Evolutionary conservation across 1,140 invertebrate genomes (phyloP).

Genomic region (Plectus sambesii): DNA sequence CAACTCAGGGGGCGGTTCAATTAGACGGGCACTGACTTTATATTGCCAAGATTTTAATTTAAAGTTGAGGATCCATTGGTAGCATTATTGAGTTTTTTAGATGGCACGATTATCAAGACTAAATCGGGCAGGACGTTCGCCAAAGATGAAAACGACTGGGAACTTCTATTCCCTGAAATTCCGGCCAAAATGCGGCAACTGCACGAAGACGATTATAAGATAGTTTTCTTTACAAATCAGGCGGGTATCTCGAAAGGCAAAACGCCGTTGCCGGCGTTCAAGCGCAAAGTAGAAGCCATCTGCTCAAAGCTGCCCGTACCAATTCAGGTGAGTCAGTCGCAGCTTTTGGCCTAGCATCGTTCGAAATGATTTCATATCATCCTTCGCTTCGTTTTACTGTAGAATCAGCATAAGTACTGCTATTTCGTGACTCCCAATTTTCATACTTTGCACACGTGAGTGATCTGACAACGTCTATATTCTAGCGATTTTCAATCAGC

Average conservation of each 20-base stretch:
- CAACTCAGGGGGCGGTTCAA: no score
- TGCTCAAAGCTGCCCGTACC: slow-evolving; percentile 64
- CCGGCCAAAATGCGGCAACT: slow-evolving; percentile 55
- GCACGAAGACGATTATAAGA: slow-evolving; percentile 62
- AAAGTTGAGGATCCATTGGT: no score
- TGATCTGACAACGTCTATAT: not conserved
- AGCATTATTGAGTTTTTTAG: slow-evolving; percentile 50
- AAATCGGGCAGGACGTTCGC: slow-evolving; percentile 79
- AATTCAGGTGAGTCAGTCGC: slow-evolving; percentile 56
- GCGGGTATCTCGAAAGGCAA: slow-evolving; percentile 49
- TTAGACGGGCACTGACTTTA: no score
- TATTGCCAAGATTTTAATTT: no score
- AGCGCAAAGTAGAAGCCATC: slow-evolving; percentile 63
- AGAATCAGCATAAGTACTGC: not conserved
- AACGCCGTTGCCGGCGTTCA: slow-evolving; percentile 60
- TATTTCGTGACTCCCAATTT: not conserved
- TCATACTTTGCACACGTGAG: not conserved
- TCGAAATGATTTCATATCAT: not conserved
- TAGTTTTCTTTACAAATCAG: slow-evolving; percentile 88
- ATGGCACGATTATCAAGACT: slow-evolving; percentile 83
- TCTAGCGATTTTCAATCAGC: no score
- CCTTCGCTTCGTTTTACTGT: not conserved
- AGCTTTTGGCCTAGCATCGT: not conserved
- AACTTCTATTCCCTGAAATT: slow-evolving; percentile 44
- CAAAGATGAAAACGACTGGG: slow-evolving; percentile 73